Evolutionary conservation across 1,140 invertebrate species (phyloP), one percentile per base, ranked within the genome.

Genomic region (Bombus polaris): DNA sequence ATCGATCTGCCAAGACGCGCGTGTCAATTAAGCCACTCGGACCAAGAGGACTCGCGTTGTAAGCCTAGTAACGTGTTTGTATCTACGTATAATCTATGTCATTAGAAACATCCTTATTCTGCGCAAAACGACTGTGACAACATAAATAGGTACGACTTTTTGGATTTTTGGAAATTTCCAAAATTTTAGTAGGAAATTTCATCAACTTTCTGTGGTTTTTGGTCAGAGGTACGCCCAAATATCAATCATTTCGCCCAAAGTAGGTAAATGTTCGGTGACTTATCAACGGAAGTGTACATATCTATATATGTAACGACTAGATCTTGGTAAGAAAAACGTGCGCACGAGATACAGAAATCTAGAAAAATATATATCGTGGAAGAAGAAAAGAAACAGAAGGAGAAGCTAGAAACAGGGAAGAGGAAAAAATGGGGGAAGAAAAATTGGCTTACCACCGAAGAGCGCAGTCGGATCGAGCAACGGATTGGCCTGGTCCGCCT

Each of bases 401-500:
- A 22, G 35, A 28, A 35, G 47, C 47, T 53, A n/a, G 53, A n/a
- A 47, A 32, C 1, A 53, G 35, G 25, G 18, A 22, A 25, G 2
- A 39, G 12, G 59, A 13, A 18, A 37, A 65, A 47, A 28, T 6
- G 70, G 32, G 42, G 65, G n/a, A 37, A 76, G 81, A 62, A 87
- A 83, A 90, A 87, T 83, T 87, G 86, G 93, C 94, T 94, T 92
- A 95, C 95, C 94, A 91, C 94, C 92, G 87, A 95, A 95, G 89
- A 95, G 94, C 80, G 95, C 94, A 87, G 93, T 93, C 78, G 94
- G 94, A 93, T 95, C 95, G 80, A 95, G 93, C 85, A 95, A 91
- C 86, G 95, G 94, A 93, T 95, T 95, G 89, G 94, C 94, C 92
- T 95, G 95, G 92, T 95, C 95, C 91, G 94, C 94, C 89, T 94